These are phyloP conservation scores for Pluvialis apricaria DNA, from an alignment of 2,113 vertebrate genomes.

Conservation along the genomic window DNA sequence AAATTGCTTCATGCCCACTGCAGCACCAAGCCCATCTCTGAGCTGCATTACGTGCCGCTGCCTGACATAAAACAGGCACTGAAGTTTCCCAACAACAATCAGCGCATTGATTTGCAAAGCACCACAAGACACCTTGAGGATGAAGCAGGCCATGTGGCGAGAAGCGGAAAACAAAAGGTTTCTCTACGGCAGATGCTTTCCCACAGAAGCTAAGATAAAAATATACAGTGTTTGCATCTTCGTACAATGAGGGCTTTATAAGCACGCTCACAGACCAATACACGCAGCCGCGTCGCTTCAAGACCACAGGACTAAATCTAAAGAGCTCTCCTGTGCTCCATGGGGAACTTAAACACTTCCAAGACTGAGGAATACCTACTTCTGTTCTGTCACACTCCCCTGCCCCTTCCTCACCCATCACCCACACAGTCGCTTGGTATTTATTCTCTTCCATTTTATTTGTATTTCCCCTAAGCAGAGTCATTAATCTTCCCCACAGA, in stretches of 20 bases:
- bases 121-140: not conserved
- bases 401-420: slow-evolving; percentile 12
- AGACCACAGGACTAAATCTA: not conserved
- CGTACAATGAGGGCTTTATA: not conserved
- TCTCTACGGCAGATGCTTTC: not conserved
- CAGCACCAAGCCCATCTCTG: not conserved
- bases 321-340: slow-evolving; percentile 46
- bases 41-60: not conserved
- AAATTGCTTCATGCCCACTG: accelerated
- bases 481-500: slow-evolving; percentile 78
- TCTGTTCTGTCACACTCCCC: not conserved
- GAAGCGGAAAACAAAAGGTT: not conserved
- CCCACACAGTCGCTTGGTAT: slow-evolving; percentile 22
- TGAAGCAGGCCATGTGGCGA: no score
- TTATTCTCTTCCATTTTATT: slow-evolving; percentile 73
- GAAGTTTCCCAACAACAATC: not conserved
- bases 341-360: not conserved
- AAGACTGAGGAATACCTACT: not conserved
- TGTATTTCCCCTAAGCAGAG: slow-evolving; percentile 64
- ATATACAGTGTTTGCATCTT: not conserved
- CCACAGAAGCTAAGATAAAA: not conserved
- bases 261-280: not conserved
- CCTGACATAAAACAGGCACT: not conserved
- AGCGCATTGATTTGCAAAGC: not conserved
- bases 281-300: not conserved